Conservation (phyloP, 2,888 invertebrate genomes). For the Rhaphigaster nebulosa region DNA sequence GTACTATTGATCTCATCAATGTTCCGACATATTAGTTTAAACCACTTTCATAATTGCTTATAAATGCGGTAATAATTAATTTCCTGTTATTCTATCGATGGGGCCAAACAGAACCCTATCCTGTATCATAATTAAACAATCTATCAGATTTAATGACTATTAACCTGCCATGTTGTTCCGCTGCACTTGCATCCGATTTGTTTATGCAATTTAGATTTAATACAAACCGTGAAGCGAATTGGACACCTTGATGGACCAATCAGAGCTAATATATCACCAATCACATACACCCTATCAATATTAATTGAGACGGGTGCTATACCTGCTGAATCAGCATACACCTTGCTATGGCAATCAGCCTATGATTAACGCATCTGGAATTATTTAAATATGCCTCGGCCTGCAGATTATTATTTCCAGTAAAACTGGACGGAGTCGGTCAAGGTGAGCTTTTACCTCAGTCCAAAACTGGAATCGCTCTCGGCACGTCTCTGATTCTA, state of each 20-base stretch:
- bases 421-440: conserved; percentile 14
- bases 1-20: background rate
- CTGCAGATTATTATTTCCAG: conserved; percentile 30
- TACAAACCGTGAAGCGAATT: conserved; percentile 4
- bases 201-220: conserved; percentile 39
- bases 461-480: conserved; percentile 31
- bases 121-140: background rate
- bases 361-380: conserved; percentile 8
- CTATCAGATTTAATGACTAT: conserved; percentile 22
- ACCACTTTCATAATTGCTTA: background rate
- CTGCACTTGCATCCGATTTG: background rate
- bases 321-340: conserved; percentile 13
- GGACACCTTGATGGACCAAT: conserved; percentile 32
- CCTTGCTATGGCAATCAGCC: conserved; percentile 2
- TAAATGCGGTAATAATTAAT: background rate
- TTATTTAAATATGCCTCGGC: background rate
- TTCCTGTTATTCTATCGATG: background rate
- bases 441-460: conserved; percentile 45
- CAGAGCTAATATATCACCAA: conserved; percentile 33
- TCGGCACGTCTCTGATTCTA: background rate
- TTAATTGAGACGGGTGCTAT: background rate
- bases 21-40: background rate
- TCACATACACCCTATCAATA: conserved; percentile 5
- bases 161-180: background rate
- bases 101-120: background rate